Base-by-base conservation (phyloP, 2,113 vertebrate species). In the Chloropsis hardwickii region DNA sequence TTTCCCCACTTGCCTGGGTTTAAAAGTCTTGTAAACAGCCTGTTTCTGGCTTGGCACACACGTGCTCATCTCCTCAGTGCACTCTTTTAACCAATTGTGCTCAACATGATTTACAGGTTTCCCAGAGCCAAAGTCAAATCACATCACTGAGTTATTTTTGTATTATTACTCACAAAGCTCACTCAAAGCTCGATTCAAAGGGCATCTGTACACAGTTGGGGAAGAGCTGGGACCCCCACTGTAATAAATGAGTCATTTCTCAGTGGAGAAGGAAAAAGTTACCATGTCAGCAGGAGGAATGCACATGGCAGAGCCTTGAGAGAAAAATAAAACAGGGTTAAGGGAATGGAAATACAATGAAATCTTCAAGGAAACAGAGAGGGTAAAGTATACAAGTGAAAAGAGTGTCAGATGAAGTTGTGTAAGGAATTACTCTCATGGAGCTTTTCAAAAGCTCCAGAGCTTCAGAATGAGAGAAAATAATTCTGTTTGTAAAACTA, bases 181-280 rank as follows among this genome's bases (percentile, higher is more conserved):
- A 87, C 97, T 95, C 95, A 89, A 83, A 83, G 66, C 89, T 96
- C 76, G 22, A 77, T 95, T 94, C 65, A 85, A 74, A 94, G 92
- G 90, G 92, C 67, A 66, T 94, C 93, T 93, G 70, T 85, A 96
- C 94, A 93, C 88, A 79, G 78, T 56, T 92, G 71, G 73, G 79
- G 69, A 97, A 96, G 94, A 94, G 91, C 85, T 80, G 87, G 94
- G 95, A 94, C 80, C 85, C 96, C 94, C 88, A 87, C 92, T 92
- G 93, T 96, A 98, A 92, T 92, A 96, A 97, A 96, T 96, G 94
- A 98, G 90, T 95, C 71, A 95, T 96, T 97, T 97, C 95, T 92
- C 95, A 76, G 72, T 35, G 71, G 90, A 90, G 93, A 95, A 96
- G 40, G 13, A 94, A 96, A 97, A 97, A 89, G 77, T 88, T 88